Evolutionary conservation across 2,113 vertebrate species (phyloP).

Genomic region (Pseudolaguvia tuberculata): DNA sequence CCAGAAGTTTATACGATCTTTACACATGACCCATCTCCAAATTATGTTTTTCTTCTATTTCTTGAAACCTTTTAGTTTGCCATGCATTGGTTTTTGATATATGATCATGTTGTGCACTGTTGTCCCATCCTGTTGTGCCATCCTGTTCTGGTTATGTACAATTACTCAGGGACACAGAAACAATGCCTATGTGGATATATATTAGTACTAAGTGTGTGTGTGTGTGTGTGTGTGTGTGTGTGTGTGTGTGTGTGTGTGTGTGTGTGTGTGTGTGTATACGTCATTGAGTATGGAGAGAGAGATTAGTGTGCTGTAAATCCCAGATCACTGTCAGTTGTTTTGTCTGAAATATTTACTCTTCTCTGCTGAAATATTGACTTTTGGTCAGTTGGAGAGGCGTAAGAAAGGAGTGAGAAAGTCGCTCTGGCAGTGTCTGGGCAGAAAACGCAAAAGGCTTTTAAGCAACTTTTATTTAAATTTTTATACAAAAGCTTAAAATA

Average conservation of each 20-base stretch:
- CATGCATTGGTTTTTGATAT: slow-evolving; percentile 6
- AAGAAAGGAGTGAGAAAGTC: slow-evolving; percentile 42
- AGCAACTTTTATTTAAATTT: slow-evolving; percentile 33
- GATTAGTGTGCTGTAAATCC: slow-evolving; percentile 33
- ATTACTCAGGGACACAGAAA: background rate
- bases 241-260: too few relatives aligned
- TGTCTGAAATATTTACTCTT: slow-evolving; percentile 70
- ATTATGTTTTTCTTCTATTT: background rate
- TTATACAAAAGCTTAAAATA: slow-evolving; percentile 32
- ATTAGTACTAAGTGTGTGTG: background rate
- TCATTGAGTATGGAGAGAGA: slow-evolving; percentile 8
- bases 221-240: too few relatives aligned
- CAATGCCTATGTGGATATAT: background rate
- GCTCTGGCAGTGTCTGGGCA: slow-evolving; percentile 54
- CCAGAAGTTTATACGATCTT: background rate
- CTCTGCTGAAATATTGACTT: slow-evolving; percentile 65
- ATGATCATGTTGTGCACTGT: slow-evolving; percentile 17
- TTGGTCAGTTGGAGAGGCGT: slow-evolving; percentile 53
- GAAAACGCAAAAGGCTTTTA: slow-evolving; percentile 62
- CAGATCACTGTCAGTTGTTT: slow-evolving; percentile 52
- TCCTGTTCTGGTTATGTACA: slow-evolving; percentile 33
- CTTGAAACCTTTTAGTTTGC: background rate
- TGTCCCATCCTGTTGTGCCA: slow-evolving; percentile 5
- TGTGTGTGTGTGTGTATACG: too few relatives aligned
- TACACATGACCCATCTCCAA: background rate